Evolutionary conservation across 2,888 invertebrate species (phyloP).

Genomic region (Epirrhoe tristata): DNA sequence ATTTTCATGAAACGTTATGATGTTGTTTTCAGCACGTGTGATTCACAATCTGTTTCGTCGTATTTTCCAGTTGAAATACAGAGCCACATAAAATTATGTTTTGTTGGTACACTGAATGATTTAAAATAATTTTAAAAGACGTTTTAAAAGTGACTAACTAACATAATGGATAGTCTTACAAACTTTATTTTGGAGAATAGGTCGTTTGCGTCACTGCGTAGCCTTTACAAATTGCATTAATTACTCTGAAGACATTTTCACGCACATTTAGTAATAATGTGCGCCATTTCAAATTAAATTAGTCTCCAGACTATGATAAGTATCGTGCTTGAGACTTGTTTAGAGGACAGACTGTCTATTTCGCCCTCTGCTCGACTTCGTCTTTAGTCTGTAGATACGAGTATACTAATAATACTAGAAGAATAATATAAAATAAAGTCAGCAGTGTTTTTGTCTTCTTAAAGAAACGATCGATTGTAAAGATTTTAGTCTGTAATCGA

Average conservation of each 20-base stretch:
- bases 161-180: not conserved
- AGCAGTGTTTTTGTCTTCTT: not conserved
- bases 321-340: slow-evolving; percentile 29
- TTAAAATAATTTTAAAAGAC: not conserved
- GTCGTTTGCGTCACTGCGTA: not conserved
- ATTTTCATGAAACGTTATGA: slow-evolving; percentile 38
- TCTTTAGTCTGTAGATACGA: slow-evolving; percentile 8
- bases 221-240: slow-evolving; percentile 2
- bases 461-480: too few species aligned
- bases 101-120: not conserved
- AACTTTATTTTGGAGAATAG: not conserved
- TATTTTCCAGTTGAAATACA: slow-evolving; percentile 47
- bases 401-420: not conserved
- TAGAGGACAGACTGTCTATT: slow-evolving; percentile 25
- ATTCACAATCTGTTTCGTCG: slow-evolving; percentile 44
- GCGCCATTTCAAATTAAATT: slow-evolving; percentile 27
- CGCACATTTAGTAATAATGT: not conserved
- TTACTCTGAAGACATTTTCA: not conserved
- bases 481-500: too few species aligned
- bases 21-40: slow-evolving; percentile 47
- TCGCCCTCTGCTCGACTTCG: slow-evolving; percentile 17
- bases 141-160: not conserved
- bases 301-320: slow-evolving; percentile 31
- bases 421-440: not conserved
- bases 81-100: not conserved